Evolutionary conservation across 2,888 invertebrate species (phyloP), one percentile per base, ranked within the genome.

Genomic region (Ophion slaviceki): DNA sequence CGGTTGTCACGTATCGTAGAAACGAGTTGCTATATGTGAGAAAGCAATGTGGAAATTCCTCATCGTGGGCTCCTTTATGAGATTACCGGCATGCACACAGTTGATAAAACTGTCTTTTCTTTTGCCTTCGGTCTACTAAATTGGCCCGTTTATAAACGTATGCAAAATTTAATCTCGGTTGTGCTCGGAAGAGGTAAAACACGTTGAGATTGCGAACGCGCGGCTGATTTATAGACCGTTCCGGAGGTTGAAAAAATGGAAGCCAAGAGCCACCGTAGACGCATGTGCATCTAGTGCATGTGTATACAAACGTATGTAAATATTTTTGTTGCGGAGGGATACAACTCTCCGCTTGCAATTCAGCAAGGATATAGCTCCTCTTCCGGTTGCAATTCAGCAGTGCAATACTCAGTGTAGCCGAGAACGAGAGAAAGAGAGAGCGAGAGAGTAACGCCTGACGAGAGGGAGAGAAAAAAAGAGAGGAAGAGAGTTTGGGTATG

Each of bases 81-180:
- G 53, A 53, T 14, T 53, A 53, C 53, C 14, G 53, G 53, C 14
- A 53, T 17, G 53, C 53, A 17, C 14, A 53, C 53, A 62, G 17
- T 45, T 74, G 1, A 74, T 24, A 40, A 14, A 62, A 61, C 36
- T 45, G 17, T 72, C 14, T 32, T 62, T 24, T 45, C 24, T 24
- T 45, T 36, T 8, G 20, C 24, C 40, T 20, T 28, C 74, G 20
- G 28, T 11, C 17, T 10, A 61, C 24, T 62, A 53, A 66, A 76
- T 53, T 64, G 24, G n/a, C 17, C 47, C 28, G 40, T 28, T 40
- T 45, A 57, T 77, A 53, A 66, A 77, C 66, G 20, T 67, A 59
- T 77, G 77, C 40, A 59, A 70, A 68, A 79, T 79, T 79, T 62
- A 70, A 79, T 68, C 74, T 80, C 40, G 8, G 59, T 64, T 28